Base-by-base conservation (phyloP, 2,113 vertebrate genomes). In the Athene noctua region DNA sequence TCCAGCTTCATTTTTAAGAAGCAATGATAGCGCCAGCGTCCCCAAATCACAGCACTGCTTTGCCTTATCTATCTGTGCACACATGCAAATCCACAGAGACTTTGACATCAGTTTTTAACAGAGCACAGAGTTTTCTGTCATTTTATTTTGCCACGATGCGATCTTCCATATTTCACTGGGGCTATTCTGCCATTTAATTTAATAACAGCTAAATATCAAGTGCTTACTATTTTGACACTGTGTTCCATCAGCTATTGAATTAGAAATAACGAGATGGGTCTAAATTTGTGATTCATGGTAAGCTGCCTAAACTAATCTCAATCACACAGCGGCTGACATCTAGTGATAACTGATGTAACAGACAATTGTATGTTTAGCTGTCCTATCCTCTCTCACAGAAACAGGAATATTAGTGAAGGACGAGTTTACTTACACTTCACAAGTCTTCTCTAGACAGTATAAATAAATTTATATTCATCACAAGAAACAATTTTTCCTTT, bases 121-220 rank as follows among this genome's bases (percentile, higher is more conserved):
- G 73, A 65, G 72, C 73, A 75, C 42, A 32, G 5, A 58, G 46
- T 73, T 66, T 88, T 66, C 84, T 77, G 84, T 58, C 84, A 77
- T 46, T 46, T 46, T 46, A 46, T 46, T 46, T 96, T 88, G 94
- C 94, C 96, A 97, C 70, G 63, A 82, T 73, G 44, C 85, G 84
- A 72, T 93, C 90, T 91, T 49, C 90, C 40, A 54, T 97, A 90
- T 94, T 95, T 95, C 81, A 93, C 93, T 68, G 66, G 23, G 49
- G 49, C 73, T 91, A 26, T 70, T 88, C 84, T 92, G 66, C 70
- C 81, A 70, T 85, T 86, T 92, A 86, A 95, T 85, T 68, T 96
- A 95, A 90, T 95, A 91, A 85, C 40, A 66, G 62, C 74, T 88
- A 96, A 95, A 96, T 96, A 96, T 88, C 96, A 96, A 96, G 92